A percentile compares a stretch with the other conserved stretches of the same genome.
These are phyloP conservation scores for Carollia perspicillata DNA, from an alignment of 2,113 vertebrate species.

Conservation along the genomic window DNA sequence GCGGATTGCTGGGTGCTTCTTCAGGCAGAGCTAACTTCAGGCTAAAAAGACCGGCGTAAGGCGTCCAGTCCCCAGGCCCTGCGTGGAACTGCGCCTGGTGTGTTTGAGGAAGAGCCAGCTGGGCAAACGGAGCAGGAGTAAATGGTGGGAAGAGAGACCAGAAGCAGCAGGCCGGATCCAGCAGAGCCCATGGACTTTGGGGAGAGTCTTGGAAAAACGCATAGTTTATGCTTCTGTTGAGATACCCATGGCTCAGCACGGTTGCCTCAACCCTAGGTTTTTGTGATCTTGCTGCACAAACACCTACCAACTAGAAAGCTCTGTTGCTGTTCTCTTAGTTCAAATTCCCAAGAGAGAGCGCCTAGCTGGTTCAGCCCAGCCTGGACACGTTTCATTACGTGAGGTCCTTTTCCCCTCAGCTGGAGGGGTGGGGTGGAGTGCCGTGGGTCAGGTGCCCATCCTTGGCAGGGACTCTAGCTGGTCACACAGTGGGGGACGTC, in stretches of 20 bases:
- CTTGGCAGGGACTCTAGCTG: neutral
- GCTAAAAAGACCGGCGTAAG: neutral
- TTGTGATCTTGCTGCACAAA: neutral
- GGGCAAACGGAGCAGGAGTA: neutral
- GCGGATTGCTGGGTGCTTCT: neutral
- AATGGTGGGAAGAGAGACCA: neutral
- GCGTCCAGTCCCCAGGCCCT: neutral
- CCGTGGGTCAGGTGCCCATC: too few species aligned
- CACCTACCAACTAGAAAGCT: neutral
- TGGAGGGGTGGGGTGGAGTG: too few species aligned
- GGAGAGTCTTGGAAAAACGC: neutral
- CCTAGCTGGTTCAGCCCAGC: neutral
- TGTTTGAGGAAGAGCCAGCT: neutral
- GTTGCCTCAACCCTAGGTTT: neutral
- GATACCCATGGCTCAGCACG: neutral
- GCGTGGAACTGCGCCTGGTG: neutral
- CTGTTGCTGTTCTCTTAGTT: neutral
- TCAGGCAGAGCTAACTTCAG: neutral
- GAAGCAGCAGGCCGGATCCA: fast-evolving
- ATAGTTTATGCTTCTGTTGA: neutral
- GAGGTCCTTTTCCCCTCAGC: neutral
- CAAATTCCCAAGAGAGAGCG: neutral
- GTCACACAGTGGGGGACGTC: neutral
- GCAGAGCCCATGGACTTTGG: fast-evolving
- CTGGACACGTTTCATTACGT: neutral